Evolutionary conservation across 2,888 invertebrate genomes (phyloP), one percentile per base, ranked within the genome.

Genomic region (Oconnorella tubifera): DNA sequence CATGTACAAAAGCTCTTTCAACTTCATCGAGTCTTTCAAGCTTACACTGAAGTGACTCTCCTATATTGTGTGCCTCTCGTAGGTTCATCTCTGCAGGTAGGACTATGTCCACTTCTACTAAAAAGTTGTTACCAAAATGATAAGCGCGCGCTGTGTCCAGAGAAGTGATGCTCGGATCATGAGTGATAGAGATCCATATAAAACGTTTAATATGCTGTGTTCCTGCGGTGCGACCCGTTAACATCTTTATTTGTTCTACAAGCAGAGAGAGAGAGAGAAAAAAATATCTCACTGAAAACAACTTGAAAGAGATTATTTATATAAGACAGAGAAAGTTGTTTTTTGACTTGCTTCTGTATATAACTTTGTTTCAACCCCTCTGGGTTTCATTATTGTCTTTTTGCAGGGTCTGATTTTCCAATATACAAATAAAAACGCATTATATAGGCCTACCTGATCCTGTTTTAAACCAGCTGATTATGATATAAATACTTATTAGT

Each of bases 61-160:
- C 81, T 60, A 85, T 83, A 72, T 84, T 82, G 66, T 85, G 84
- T 0, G 84, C 80, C 66, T 81, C 78, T n/a, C 74, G 71, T 33
- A 85, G 71, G 1, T 75, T 73, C 83, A 84, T 83, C 59, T 79
- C 75, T 64, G 80, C 78, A n/a, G 67, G 84, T 80, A 72, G 82
- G 14, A 68, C 68, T 19, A 66, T 66, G 64, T 66, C 69, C 27
- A 79, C 82, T 70, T 84, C 84, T 0, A 83, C 81, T 0, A 82
- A 70, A 69, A 81, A 84, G 67, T 82, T 82, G 61, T 77, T 77
- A 25, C 84, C 84, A 67, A 82, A 84, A 72, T 85, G 84, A 70
- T 84, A 85, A 2, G 84, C 84, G 56, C 83, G 76, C 25, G 84
- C 83, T 0, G 84, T 84, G 74, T 85, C 85, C 29, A 85, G 75